These are phyloP conservation scores for Anastrepha ludens DNA, from an alignment of 1,140 invertebrate species.

Conservation along the genomic window DNA sequence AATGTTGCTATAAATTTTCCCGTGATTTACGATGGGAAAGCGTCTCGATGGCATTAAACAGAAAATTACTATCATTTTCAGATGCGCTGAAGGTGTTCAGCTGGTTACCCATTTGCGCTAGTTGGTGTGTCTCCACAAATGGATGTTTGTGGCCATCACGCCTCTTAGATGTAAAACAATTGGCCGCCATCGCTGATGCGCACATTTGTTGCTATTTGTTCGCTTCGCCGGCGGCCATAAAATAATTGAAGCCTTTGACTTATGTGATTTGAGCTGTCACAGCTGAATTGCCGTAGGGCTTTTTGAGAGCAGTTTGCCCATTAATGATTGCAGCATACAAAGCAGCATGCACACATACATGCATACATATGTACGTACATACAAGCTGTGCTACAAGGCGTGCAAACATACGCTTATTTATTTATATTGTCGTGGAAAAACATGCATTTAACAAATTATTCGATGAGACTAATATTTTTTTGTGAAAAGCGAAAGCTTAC, in stretches of 20 bases:
- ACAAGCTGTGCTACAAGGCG: too few species aligned
- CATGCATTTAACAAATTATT: too few species aligned
- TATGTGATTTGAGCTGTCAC: slow-evolving; percentile 38
- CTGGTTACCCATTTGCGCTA: slow-evolving; percentile 26
- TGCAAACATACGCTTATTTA: too few species aligned
- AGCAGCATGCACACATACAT: background rate
- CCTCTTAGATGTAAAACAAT: slow-evolving; percentile 46
- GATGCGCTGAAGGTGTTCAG: slow-evolving; percentile 49
- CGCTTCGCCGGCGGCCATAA: background rate
- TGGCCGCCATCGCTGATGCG: slow-evolving; percentile 15
- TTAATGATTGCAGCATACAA: background rate
- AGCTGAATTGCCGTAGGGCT: slow-evolving; percentile 9
- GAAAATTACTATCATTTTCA: slow-evolving; percentile 58
- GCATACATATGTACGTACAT: background rate
- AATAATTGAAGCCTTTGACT: slow-evolving; percentile 40
- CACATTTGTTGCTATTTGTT: slow-evolving; percentile 26
- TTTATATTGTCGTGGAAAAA: too few species aligned
- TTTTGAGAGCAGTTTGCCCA: slow-evolving; percentile 1
- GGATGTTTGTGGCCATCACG: slow-evolving; percentile 24
- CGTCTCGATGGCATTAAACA: slow-evolving; percentile 57
- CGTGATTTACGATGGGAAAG: slow-evolving; percentile 58
- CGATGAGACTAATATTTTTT: too few species aligned
- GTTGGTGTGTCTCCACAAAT: background rate
- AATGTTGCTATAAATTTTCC: slow-evolving; percentile 57
- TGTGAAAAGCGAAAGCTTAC: too few species aligned